phyloP scores from a whole-genome alignment of 2,888 invertebrate species.

The Phorcus lineatus region DNA sequence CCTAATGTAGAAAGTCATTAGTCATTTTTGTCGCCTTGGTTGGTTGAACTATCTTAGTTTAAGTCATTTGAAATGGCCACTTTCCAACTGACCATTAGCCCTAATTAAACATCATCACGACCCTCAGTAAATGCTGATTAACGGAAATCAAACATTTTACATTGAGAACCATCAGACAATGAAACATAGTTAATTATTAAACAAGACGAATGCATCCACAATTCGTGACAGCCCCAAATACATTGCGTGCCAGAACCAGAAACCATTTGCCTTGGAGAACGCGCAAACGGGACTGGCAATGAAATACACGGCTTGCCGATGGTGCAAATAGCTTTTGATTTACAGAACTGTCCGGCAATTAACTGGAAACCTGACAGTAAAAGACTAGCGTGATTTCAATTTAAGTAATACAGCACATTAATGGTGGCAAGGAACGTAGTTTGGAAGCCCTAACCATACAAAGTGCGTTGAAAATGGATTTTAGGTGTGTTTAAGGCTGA shows the following conservation, averaged over 20 bases:
- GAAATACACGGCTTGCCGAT: neutral
- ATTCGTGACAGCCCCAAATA: neutral
- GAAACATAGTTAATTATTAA: neutral
- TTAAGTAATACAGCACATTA: conserved; percentile 1
- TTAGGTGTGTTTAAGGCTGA: no score
- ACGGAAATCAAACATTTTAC: neutral
- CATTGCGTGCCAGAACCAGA: neutral
- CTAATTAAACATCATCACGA: neutral
- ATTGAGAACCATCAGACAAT: neutral
- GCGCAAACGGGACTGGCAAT: conserved; percentile 3
- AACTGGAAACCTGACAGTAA: neutral
- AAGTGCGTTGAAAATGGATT: no score
- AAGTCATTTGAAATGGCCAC: neutral
- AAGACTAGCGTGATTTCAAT: conserved; percentile 7
- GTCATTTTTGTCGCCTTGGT: no score
- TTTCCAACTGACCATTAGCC: neutral
- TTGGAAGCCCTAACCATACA: no score
- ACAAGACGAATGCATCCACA: neutral
- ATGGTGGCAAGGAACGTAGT: neutral
- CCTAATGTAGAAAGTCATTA: no score
- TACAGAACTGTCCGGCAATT: neutral
- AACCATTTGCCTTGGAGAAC: neutral
- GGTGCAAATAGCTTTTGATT: conserved; percentile 10
- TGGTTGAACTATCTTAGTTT: no score
- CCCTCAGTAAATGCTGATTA: neutral